phyloP scores from a whole-genome alignment of 2,888 invertebrate genomes.

The Rhaphigaster nebulosa region DNA sequence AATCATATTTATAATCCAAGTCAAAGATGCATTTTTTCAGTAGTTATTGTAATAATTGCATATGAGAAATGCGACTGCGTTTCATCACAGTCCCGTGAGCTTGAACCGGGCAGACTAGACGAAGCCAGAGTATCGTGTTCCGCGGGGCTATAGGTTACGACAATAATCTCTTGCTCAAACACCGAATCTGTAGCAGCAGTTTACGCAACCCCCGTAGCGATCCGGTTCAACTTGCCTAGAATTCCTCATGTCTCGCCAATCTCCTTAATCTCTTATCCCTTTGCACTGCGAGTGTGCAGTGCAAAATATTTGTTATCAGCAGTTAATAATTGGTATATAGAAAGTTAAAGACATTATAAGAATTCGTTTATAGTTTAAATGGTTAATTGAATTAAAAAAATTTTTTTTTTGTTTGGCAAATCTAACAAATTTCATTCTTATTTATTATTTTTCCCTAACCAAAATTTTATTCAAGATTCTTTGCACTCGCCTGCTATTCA shows the following conservation, averaged over 20 bases:
- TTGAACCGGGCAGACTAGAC: background rate
- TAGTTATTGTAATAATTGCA: background rate
- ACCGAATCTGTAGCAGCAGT: constrained; percentile 14
- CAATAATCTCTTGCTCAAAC: constrained; percentile 14
- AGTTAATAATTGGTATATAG: background rate
- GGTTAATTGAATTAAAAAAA: too few species aligned
- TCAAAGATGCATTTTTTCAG: background rate
- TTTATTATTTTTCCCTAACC: too few species aligned
- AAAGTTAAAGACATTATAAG: too few species aligned
- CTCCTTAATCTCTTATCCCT: background rate
- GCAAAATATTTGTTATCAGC: background rate
- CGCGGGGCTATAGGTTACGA: constrained; percentile 5
- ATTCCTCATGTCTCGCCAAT: background rate
- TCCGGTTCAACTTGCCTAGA: constrained; percentile 1
- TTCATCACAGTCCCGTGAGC: background rate
- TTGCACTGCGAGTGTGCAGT: too few species aligned
- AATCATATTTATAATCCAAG: too few species aligned
- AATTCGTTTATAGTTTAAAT: too few species aligned
- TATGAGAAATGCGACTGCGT: background rate
- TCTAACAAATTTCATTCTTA: too few species aligned
- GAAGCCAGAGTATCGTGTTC: background rate
- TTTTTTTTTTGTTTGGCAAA: too few species aligned
- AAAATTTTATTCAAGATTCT: too few species aligned
- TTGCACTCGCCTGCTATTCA: too few species aligned
- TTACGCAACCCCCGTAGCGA: background rate